Base-by-base conservation (phyloP, 2,888 invertebrate genomes). In the Acanthosepion esculentum region DNA sequence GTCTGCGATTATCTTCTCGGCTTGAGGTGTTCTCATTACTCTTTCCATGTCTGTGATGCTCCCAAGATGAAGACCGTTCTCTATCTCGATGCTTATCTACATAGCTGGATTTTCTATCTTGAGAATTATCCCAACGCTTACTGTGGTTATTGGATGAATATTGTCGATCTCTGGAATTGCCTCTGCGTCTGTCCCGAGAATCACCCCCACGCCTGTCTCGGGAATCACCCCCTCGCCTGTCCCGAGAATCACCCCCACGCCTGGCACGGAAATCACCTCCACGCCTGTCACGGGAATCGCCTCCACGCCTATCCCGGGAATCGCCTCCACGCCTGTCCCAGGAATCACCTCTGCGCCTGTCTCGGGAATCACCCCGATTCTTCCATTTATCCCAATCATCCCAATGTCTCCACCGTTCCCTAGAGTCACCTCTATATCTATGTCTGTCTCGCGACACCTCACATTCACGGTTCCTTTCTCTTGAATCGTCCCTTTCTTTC, bases 381-480 rank as follows among this genome's bases (percentile, higher is more conserved):
- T 95, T 94, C 26, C 55, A n/a, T 94, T 92, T 91, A 15, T 94
- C 94, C n/a, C 92, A 91, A 0, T 48, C 59, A 33, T 94, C 94
- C 50, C 91, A 48, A 55, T 91, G 93, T 55, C 94, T 48, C 48
- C 93, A 92, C 41, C 78, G 93, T 92, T 94, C 94, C 26, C 94
- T 94, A 33, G 94, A 92, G 91, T 94, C 92, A 55, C 95, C 94
- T 59, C 55, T 92, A 53, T 91, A 94, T 50, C 94, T 18, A 53
- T 94, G 94, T 48, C 94, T 94, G 18, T 95, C 95, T 94, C 94
- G 29, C n/a, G 94, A 94, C 1, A 64, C 94, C 91, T 94, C 94
- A 48, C 41, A 41, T 50, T 94, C 48, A 29, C 53, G 91, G 50
- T 94, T 33, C 48, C 53, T 78, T 41, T 94, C 94, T 48, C 94